A percentile compares a stretch with the other conserved stretches of the same genome.
phyloP scores from a whole-genome alignment of 2,888 invertebrate genomes.

The Tinea semifulvella region DNA sequence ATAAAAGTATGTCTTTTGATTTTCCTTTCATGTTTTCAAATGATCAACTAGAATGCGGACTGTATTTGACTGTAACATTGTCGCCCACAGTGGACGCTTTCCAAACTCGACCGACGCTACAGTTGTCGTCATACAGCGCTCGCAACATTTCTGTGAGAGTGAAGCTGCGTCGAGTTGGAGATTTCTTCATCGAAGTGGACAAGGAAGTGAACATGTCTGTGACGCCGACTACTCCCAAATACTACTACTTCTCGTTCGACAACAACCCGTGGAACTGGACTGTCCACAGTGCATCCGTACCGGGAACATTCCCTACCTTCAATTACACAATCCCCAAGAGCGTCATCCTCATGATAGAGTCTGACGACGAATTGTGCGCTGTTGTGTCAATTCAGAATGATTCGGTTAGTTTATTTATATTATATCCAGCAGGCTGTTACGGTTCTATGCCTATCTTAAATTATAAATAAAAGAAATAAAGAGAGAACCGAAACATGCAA shows the following conservation, averaged over 20 bases:
- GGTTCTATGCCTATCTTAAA: too few species aligned
- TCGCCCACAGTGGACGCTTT: slow-evolving; percentile 14
- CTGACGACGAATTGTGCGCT: slow-evolving; percentile 75
- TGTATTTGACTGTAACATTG: too few species aligned
- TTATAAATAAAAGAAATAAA: too few species aligned
- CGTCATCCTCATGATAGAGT: slow-evolving; percentile 71
- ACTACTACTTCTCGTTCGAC: slow-evolving; percentile 64
- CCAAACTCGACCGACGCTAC: slow-evolving; percentile 63
- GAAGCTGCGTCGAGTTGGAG: slow-evolving; percentile 55
- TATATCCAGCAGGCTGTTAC: too few species aligned
- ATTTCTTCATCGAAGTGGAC: slow-evolving; percentile 65
- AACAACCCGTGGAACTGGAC: slow-evolving; percentile 60
- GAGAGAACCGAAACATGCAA: too few species aligned
- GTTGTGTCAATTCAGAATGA: slow-evolving; percentile 82
- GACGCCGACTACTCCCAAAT: slow-evolving; percentile 55
- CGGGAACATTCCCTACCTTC: not conserved
- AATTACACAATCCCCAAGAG: slow-evolving; percentile 32
- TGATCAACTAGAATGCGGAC: too few species aligned
- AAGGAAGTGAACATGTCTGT: slow-evolving; percentile 42
- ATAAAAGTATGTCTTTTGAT: too few species aligned
- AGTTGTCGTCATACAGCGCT: slow-evolving; percentile 69
- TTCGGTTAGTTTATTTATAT: slow-evolving; percentile 53
- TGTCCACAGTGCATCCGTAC: too few species aligned
- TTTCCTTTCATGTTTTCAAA: too few species aligned
- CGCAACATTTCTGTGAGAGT: slow-evolving; percentile 62